A percentile compares a stretch with the other conserved stretches of the same genome.
phyloP scores from a whole-genome alignment of 1,140 invertebrate species.

The Sitodiplosis mosellana region DNA sequence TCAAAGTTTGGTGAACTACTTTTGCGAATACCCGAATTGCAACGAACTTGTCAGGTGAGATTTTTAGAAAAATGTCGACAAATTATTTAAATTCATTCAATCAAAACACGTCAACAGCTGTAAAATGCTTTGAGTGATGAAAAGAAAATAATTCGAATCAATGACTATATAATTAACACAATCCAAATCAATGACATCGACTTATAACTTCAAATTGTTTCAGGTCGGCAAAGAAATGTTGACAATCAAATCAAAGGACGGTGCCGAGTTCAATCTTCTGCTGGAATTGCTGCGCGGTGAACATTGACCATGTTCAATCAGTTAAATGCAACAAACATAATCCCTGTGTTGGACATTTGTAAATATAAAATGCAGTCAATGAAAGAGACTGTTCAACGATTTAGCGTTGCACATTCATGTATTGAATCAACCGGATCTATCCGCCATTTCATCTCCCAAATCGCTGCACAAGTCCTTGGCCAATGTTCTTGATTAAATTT shows the following conservation, averaged over 20 bases:
- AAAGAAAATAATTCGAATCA: neutral
- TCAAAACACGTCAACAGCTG: too few relatives aligned
- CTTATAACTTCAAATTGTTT: slow-evolving; percentile 5
- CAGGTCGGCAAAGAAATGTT: slow-evolving; percentile 86
- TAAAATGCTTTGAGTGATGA: too few relatives aligned
- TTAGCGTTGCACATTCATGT: too few relatives aligned
- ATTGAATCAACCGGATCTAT: too few relatives aligned
- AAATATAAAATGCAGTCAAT: too few relatives aligned
- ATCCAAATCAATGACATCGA: neutral
- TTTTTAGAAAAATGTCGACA: neutral
- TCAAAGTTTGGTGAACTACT: slow-evolving; percentile 90
- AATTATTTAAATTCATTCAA: neutral
- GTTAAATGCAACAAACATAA: too few relatives aligned
- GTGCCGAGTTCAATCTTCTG: slow-evolving; percentile 81
- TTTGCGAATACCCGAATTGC: slow-evolving; percentile 81
- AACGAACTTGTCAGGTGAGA: slow-evolving; percentile 74
- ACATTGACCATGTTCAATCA: slow-evolving; percentile 35
- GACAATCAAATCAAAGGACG: slow-evolving; percentile 64
- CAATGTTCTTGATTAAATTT: too few relatives aligned
- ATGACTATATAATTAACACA: too few relatives aligned
- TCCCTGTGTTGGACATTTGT: too few relatives aligned
- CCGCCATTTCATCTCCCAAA: too few relatives aligned
- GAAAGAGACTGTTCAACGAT: too few relatives aligned
- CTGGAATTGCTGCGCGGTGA: slow-evolving; percentile 88
- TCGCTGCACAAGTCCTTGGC: too few relatives aligned